Evolutionary conservation across 2,888 invertebrate species (phyloP).

Genomic region (Aspidapion aeneum): DNA sequence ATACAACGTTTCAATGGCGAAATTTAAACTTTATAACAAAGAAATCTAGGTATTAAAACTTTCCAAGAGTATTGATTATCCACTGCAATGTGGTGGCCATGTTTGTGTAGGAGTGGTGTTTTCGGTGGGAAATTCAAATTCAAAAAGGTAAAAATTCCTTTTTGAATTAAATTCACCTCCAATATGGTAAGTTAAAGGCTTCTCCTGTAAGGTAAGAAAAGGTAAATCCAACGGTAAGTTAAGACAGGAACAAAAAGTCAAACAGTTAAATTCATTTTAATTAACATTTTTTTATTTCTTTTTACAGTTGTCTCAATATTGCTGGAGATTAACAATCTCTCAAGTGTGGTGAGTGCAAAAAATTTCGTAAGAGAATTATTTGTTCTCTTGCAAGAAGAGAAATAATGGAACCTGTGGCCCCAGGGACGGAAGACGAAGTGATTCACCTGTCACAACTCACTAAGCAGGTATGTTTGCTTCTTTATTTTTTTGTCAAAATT

Average conservation of each 20-base stretch:
- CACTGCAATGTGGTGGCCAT: neutral
- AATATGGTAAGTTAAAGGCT: neutral
- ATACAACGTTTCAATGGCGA: too few species aligned
- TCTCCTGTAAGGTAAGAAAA: neutral
- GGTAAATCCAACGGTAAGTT: neutral
- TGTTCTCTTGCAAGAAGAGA: neutral
- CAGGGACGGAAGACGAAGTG: slow-evolving; percentile 43
- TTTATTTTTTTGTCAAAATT: slow-evolving; percentile 16
- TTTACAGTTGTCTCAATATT: neutral
- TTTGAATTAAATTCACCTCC: neutral
- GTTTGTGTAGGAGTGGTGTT: neutral
- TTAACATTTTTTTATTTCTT: neutral
- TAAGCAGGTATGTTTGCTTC: slow-evolving; percentile 36
- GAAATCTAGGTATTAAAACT: too few species aligned
- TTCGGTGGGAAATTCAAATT: neutral
- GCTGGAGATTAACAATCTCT: neutral
- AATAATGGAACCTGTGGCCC: slow-evolving; percentile 41
- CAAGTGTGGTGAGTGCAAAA: neutral
- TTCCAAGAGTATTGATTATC: neutral
- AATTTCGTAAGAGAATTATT: neutral
- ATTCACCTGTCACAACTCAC: slow-evolving; percentile 33
- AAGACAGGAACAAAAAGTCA: neutral
- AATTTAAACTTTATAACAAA: too few species aligned
- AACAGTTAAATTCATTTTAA: neutral
- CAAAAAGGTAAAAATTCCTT: neutral